Conservation (phyloP, 2,888 invertebrate genomes). For the Eulithis testata region DNA sequence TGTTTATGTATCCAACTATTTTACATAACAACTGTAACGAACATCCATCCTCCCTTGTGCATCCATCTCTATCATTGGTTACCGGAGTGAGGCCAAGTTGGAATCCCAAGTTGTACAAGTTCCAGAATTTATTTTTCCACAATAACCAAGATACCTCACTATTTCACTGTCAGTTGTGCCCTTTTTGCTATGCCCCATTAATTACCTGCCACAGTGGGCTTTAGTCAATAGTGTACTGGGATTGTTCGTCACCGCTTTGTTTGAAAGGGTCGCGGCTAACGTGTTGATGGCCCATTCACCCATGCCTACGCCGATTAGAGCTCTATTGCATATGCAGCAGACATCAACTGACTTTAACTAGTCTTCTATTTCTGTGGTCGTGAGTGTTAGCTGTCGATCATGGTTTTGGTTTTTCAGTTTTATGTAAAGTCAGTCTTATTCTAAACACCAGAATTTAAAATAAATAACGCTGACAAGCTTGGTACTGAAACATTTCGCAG, state of each 20-base stretch:
- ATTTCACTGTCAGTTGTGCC: conserved; percentile 37
- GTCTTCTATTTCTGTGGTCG: conserved; percentile 4
- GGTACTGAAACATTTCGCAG: not conserved
- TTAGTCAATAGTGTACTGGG: conserved; percentile 46
- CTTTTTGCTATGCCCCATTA: conserved; percentile 60
- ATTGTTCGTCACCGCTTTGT: conserved; percentile 37
- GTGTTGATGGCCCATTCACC: conserved; percentile 33
- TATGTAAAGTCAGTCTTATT: not conserved
- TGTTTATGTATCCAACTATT: not conserved
- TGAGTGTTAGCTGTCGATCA: not conserved
- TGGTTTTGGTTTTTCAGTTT: conserved; percentile 2
- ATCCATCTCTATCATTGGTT: not conserved
- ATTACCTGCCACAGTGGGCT: conserved; percentile 42
- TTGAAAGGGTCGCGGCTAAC: conserved; percentile 33
- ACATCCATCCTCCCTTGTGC: not conserved
- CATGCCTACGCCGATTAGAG: conserved; percentile 8
- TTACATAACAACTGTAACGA: not conserved
- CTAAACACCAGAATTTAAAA: too few species aligned
- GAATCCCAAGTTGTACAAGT: not conserved
- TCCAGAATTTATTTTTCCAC: not conserved
- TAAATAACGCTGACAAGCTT: too few species aligned
- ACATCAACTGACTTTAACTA: conserved; percentile 17
- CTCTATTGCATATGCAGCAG: conserved; percentile 7
- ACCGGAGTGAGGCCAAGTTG: not conserved
- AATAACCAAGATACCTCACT: conserved; percentile 38